These are phyloP conservation scores for Rhabdornis inornatus DNA, from an alignment of 2,113 vertebrate species.

Conservation along the genomic window DNA sequence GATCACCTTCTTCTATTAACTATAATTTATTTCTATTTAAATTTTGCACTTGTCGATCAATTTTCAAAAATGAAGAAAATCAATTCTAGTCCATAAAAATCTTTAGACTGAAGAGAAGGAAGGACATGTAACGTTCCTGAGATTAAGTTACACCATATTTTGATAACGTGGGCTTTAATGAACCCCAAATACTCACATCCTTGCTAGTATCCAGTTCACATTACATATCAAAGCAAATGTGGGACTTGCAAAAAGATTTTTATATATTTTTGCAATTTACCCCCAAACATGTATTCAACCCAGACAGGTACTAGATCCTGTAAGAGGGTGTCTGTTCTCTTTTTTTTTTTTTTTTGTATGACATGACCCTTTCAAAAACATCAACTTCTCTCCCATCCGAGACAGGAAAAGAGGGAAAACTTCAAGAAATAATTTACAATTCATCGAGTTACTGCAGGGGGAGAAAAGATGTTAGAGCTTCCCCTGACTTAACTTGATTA, in stretches of 20 bases:
- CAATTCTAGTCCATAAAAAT: background rate
- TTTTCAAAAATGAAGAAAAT: background rate
- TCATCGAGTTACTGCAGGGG: background rate
- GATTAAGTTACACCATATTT: background rate
- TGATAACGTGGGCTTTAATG: background rate
- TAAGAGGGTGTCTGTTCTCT: background rate
- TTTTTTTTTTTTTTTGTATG: background rate
- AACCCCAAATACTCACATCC: background rate
- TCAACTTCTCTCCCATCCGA: background rate
- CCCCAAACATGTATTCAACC: background rate
- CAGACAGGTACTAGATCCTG: background rate
- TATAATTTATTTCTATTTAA: background rate
- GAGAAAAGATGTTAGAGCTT: rapidly evolving
- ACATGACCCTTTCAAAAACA: background rate
- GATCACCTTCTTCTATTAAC: background rate
- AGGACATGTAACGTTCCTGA: background rate
- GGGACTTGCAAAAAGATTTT: background rate
- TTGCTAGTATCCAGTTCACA: background rate
- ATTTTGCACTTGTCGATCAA: background rate
- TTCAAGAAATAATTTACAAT: background rate
- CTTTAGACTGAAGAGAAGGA: background rate
- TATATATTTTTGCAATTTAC: background rate
- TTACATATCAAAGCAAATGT: background rate
- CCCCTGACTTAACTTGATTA: background rate
- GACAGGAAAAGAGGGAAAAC: background rate